These are phyloP conservation scores for Turritopsis rubra DNA, from an alignment of 30 jellyfish, hydroid and myxozoan species.

Conservation along the genomic window DNA sequence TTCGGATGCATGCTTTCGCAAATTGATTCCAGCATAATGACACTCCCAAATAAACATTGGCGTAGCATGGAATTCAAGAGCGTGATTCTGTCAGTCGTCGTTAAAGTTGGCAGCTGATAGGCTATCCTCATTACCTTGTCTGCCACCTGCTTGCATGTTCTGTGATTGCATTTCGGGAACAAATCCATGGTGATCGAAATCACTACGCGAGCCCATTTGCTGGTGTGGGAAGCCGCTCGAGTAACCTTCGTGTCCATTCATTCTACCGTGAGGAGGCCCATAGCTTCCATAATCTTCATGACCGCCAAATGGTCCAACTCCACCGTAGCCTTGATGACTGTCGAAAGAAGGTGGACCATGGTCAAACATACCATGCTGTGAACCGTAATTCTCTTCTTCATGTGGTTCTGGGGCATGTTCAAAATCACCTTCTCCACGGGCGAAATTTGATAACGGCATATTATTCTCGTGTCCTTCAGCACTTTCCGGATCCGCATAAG, in stretches of 20 bases:
- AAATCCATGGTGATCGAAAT: conserved; percentile 9
- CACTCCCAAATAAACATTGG: not conserved
- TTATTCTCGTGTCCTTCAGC: conserved; percentile 13
- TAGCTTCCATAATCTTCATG: conserved; percentile 14
- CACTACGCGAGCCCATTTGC: not conserved
- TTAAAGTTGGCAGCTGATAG: conserved; percentile 18
- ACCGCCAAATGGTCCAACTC: conserved; percentile 11
- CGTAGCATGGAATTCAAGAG: not conserved
- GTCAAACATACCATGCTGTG: conserved; percentile 19
- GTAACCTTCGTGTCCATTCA: conserved; percentile 8
- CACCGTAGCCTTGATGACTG: not conserved
- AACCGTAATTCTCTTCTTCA: conserved; percentile 39
- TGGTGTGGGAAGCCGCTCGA: not conserved
- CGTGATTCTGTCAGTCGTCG: conserved; percentile 23
- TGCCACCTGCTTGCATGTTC: not conserved
- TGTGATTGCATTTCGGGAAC: not conserved
- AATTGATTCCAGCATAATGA: not conserved
- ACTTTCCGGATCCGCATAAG: conserved; percentile 54
- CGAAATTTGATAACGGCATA: conserved; percentile 27
- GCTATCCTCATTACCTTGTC: conserved; percentile 10
- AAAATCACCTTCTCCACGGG: conserved; percentile 34
- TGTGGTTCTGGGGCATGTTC: conserved; percentile 45
- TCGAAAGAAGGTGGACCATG: conserved; percentile 20
- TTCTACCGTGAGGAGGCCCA: not conserved
- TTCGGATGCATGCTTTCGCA: not conserved